Conservation (phyloP, 2,113 vertebrate genomes). For the Oncorhynchus tshawytscha region DNA sequence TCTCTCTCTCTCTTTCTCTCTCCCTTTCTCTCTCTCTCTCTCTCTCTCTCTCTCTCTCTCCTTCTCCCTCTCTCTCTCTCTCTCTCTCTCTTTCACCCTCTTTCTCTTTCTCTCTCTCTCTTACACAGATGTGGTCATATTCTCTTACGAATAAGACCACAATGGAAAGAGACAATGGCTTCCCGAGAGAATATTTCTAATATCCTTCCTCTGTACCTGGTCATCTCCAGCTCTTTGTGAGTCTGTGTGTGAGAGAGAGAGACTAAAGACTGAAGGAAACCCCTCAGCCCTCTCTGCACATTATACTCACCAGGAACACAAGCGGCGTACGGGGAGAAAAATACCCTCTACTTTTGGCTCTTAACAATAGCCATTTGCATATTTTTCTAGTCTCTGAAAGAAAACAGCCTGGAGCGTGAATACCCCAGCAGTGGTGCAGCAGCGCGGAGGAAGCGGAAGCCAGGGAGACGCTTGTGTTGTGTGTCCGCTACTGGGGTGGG, state of each 20-base stretch:
- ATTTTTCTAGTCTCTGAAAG: conserved; percentile 74
- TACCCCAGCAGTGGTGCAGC: conserved; percentile 60
- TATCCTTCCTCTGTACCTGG: conserved; percentile 34
- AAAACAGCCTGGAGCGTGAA: conserved; percentile 77
- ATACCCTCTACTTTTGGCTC: conserved; percentile 25
- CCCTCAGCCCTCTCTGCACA: background rate
- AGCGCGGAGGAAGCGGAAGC: conserved; percentile 63
- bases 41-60: too few species aligned
- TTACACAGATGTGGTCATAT: background rate
- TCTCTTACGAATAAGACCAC: background rate
- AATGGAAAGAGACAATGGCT: conserved; percentile 27
- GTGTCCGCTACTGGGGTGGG: conserved; percentile 51
- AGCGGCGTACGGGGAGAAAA: background rate
- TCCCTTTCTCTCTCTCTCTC: rapidly evolving
- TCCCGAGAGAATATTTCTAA: conserved; percentile 46
- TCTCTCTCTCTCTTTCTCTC: too few species aligned
- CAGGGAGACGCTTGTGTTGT: conserved; percentile 45
- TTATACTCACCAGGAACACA: conserved; percentile 5
- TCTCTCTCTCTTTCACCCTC: too few species aligned
- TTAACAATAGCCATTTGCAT: conserved; percentile 79
- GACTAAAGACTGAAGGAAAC: background rate
- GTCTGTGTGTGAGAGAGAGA: background rate
- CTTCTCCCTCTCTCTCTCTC: too few species aligned
- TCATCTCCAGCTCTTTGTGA: conserved; percentile 14
- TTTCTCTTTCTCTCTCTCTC: background rate